A percentile compares a stretch with the other conserved stretches of the same genome.
Conservation (phyloP, 2,113 vertebrate species). For the Hystrix cristata region DNA sequence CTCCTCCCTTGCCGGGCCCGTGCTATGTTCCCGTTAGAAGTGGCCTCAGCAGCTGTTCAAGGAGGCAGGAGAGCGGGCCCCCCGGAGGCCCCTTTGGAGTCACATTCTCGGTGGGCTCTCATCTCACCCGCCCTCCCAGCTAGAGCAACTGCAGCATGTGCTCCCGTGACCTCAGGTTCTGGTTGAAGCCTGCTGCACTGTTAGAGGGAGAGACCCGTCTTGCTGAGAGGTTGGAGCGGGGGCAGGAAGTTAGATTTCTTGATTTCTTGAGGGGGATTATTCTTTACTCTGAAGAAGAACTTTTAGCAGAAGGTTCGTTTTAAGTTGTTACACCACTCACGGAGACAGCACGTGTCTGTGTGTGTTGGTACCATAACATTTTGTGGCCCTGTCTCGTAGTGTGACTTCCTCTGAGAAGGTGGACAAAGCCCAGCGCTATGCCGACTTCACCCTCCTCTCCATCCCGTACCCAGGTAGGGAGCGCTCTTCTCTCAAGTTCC, state of each 20-base stretch:
- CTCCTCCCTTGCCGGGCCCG: not conserved
- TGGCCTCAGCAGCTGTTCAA: not conserved
- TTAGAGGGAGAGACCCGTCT: not conserved
- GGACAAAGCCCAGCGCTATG: slow-evolving; percentile 99
- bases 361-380: not conserved
- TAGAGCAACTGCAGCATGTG: not conserved
- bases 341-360: not conserved
- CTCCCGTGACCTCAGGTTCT: not conserved
- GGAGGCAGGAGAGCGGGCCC: not conserved
- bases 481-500: slow-evolving; percentile 38
- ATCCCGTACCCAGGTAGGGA: slow-evolving; percentile 97
- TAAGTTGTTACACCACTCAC: not conserved
- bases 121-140: not conserved
- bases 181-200: not conserved
- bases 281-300: not conserved
- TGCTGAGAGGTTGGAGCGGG: not conserved
- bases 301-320: not conserved
- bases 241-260: not conserved
- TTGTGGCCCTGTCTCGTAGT: slow-evolving; percentile 86
- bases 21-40: not conserved
- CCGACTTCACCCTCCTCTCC: slow-evolving; percentile 98
- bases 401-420: slow-evolving; percentile 99
- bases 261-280: not conserved
- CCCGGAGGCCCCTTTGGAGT: not conserved
- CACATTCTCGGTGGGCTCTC: not conserved